A percentile compares a stretch with the other conserved stretches of the same genome.
These are phyloP conservation scores for Acheta domesticus DNA, from an alignment of 2,888 invertebrate genomes.

Conservation along the genomic window DNA sequence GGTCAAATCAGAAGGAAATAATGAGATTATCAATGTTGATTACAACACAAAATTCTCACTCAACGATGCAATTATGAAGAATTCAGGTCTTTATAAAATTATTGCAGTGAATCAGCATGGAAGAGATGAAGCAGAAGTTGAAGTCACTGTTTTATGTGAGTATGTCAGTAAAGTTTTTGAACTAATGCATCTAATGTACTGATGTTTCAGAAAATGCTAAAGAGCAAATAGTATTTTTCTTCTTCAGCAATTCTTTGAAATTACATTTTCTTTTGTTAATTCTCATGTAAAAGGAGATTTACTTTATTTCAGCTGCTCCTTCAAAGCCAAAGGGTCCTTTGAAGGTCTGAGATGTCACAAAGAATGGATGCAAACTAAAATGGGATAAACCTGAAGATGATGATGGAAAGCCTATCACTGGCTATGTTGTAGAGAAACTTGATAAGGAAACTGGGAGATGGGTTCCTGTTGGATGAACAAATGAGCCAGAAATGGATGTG, in stretches of 20 bases:
- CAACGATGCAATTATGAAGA: constrained; percentile 71
- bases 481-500: constrained; percentile 83
- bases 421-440: constrained; percentile 89
- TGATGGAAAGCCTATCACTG: constrained; percentile 89
- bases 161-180: constrained; percentile 30
- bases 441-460: constrained; percentile 89
- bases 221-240: not conserved
- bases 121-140: constrained; percentile 87
- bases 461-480: constrained; percentile 87
- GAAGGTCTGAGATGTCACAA: constrained; percentile 82
- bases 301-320: constrained; percentile 61
- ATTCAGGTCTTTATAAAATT: constrained; percentile 88
- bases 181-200: not conserved
- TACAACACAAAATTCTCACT: constrained; percentile 86
- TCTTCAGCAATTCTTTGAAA: not conserved
- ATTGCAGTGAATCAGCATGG: constrained; percentile 88
- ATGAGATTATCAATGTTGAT: constrained; percentile 79
- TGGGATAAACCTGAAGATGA: constrained; percentile 95
- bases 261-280: not conserved
- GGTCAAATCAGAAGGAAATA: constrained; percentile 64
- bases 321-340: constrained; percentile 85
- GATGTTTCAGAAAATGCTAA: not conserved
- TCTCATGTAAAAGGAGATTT: not conserved
- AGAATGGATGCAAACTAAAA: constrained; percentile 82
- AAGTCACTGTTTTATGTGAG: constrained; percentile 80